Evolutionary conservation across 1,140 invertebrate species (phyloP).

Genomic region (Tetranychus cinnabarinus): DNA sequence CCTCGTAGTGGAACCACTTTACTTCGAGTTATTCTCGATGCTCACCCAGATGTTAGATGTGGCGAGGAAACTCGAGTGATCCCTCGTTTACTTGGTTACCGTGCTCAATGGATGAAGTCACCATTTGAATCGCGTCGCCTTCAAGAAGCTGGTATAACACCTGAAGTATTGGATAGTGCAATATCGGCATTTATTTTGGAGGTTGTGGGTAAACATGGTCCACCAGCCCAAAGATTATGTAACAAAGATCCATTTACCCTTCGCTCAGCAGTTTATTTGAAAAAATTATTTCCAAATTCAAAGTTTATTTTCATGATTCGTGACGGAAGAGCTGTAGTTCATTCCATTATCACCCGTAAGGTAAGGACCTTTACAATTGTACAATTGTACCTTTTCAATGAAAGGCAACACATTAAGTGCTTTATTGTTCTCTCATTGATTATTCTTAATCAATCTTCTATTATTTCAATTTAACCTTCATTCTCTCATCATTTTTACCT

Average conservation of each 20-base stretch:
- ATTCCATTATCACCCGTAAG: conserved; percentile 90
- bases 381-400: background rate
- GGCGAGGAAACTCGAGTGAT: conserved; percentile 94
- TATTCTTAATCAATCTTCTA: too few species aligned
- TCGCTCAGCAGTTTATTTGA: conserved; percentile 63
- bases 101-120: conserved; percentile 74
- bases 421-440: background rate
- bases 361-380: conserved; percentile 21
- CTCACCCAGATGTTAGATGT: conserved; percentile 90
- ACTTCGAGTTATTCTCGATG: conserved; percentile 91
- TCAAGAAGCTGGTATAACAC: conserved; percentile 76
- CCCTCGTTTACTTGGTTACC: conserved; percentile 70
- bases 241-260: conserved; percentile 96
- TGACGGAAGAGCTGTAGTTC: conserved; percentile 87
- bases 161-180: conserved; percentile 71
- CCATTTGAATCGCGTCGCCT: conserved; percentile 66
- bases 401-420: background rate
- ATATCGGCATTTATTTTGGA: conserved; percentile 88
- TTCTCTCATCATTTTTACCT: background rate
- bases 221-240: conserved; percentile 64
- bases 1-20: conserved; percentile 88
- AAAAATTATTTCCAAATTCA: conserved; percentile 37
- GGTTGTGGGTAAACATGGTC: conserved; percentile 79
- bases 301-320: conserved; percentile 96
- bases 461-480: too few species aligned